phyloP scores from a whole-genome alignment of 92 coral and sea anemone genomes.

The Porites lobata region DNA sequence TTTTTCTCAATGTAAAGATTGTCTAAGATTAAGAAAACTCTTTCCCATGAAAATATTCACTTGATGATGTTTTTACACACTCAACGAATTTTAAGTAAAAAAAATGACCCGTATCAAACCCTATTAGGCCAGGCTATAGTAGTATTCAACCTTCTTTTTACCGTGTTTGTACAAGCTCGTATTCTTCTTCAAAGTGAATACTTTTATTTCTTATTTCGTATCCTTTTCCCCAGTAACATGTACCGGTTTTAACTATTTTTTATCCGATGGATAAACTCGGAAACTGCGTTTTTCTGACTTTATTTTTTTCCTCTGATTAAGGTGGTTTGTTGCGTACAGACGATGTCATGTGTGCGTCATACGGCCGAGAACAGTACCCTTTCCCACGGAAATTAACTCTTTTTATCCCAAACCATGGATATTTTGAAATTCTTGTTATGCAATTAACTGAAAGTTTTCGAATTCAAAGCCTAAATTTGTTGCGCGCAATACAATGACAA shows the following conservation, averaged over 20 bases:
- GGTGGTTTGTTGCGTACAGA: not conserved
- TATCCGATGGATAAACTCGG: not conserved
- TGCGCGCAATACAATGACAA: not conserved
- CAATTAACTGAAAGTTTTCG: conserved; percentile 32
- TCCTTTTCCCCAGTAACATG: too few species aligned
- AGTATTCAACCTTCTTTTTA: too few species aligned
- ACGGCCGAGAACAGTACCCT: not conserved
- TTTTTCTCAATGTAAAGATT: not conserved
- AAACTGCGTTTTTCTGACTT: not conserved
- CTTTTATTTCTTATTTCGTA: too few species aligned
- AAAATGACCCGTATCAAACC: too few species aligned
- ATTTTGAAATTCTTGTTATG: conserved; percentile 28
- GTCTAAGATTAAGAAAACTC: not conserved
- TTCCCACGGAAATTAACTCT: conserved; percentile 38
- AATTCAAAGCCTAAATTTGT: conserved; percentile 20
- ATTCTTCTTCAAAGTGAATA: too few species aligned
- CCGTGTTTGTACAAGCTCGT: too few species aligned
- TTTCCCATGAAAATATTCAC: not conserved
- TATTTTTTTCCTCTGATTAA: too few species aligned
- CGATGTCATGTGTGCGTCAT: conserved; percentile 13
- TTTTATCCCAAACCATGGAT: conserved; percentile 23
- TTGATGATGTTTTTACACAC: not conserved
- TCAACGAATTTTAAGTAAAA: too few species aligned
- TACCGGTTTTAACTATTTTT: too few species aligned
- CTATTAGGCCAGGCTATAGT: too few species aligned